Conservation (phyloP, 2,113 vertebrate species). For the Lepus timidus region DNA sequence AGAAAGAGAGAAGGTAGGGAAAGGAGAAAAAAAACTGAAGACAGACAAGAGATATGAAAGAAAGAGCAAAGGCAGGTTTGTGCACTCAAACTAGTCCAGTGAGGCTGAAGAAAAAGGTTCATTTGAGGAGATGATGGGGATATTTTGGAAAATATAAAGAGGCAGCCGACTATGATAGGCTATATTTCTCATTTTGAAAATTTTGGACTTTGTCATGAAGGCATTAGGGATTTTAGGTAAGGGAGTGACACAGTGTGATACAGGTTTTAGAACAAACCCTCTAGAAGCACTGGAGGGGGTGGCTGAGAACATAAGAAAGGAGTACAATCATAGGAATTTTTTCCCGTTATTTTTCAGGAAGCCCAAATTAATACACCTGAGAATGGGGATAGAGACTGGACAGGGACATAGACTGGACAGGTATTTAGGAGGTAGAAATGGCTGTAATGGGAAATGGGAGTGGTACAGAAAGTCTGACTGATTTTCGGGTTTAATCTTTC, state of each 20-base stretch:
- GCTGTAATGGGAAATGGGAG: neutral
- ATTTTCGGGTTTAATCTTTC: neutral
- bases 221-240: neutral
- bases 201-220: neutral
- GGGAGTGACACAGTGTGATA: neutral
- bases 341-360: neutral
- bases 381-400: neutral
- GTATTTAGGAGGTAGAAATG: neutral
- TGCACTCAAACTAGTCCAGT: neutral
- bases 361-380: neutral
- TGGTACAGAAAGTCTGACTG: neutral
- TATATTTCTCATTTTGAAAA: neutral
- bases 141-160: neutral
- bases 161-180: neutral
- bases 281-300: neutral
- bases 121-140: neutral
- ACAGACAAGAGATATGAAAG: neutral
- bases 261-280: neutral
- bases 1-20: neutral
- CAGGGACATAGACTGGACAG: neutral
- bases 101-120: neutral
- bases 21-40: neutral
- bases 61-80: neutral
- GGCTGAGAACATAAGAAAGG: neutral
- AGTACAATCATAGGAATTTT: neutral